These are phyloP conservation scores for Onchidella celtica DNA, from an alignment of 2,888 invertebrate genomes.

Conservation along the genomic window DNA sequence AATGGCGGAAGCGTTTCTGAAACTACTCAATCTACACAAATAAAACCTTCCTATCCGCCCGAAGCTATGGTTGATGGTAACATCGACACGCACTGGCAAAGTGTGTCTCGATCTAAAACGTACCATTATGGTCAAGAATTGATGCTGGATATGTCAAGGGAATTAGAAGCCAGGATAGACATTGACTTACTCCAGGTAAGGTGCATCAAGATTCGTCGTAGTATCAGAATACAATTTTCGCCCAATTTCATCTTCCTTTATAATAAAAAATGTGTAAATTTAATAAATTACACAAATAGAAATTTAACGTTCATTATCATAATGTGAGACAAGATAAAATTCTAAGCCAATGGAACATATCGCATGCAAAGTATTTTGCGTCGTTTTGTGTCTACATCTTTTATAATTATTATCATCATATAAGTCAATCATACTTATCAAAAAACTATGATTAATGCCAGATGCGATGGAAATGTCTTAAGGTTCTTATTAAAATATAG, in stretches of 20 bases:
- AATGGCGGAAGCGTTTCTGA: neutral
- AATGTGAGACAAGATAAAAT: neutral
- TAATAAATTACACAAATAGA: too few relatives aligned
- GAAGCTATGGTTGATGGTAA: constrained; percentile 65
- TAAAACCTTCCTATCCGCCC: constrained; percentile 11
- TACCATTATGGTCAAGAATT: constrained; percentile 32
- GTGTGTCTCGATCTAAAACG: constrained; percentile 59
- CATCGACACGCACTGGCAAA: constrained; percentile 65
- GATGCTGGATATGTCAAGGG: neutral
- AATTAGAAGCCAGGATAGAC: constrained; percentile 49
- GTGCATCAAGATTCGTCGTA: too few relatives aligned
- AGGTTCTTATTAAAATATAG: too few relatives aligned
- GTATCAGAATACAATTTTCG: too few relatives aligned
- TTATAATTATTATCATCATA: too few relatives aligned
- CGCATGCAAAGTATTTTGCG: too few relatives aligned
- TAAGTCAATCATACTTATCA: too few relatives aligned
- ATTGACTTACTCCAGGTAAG: constrained; percentile 62
- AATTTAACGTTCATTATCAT: neutral
- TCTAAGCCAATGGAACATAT: neutral
- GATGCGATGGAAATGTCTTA: too few relatives aligned
- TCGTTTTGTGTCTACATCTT: too few relatives aligned
- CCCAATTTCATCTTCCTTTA: too few relatives aligned
- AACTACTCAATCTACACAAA: neutral
- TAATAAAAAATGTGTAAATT: too few relatives aligned
- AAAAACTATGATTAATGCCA: too few relatives aligned